Base-by-base conservation (phyloP, 2,888 invertebrate genomes). In the Phalera bucephala region DNA sequence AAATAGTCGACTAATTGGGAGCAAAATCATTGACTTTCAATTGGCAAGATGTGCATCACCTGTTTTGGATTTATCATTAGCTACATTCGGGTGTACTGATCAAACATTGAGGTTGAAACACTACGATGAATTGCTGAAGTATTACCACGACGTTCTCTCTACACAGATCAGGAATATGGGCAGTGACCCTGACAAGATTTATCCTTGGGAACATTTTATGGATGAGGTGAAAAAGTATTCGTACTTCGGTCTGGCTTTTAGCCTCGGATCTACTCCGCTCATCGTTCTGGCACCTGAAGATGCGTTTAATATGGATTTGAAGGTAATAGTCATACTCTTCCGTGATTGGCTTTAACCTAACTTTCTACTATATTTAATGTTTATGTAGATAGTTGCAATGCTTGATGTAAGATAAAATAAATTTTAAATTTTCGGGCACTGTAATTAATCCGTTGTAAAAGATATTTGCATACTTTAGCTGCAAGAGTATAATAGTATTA, bases 1-100 rank as follows among this genome's bases (percentile, higher is more conserved):
- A 0, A 39, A 66, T 7, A 50, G 52, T 0, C 26, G 21, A 1
- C 82, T 87, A 0, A 44, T 73, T 3, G 84, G 86, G 39, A 88
- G 90, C 0, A 91, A 92, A 52, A 84, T 95, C 40, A 92, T 95
- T 20, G 95, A 95, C 61, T 95, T 94, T 54, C 95, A 95, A 68
- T 62, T 95, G 27, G 72, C 93, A 0, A 88, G 92, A 63, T 91
- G 87, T 46, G 88, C 91, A 0, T 90, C 91, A 11, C 91, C 93
- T 0, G 85, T 91, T 0, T 64, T 92, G 1, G 94, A 94, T 60
- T 30, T 94, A 6, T 61, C 85, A 0, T 93, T 94, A 52, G 41
- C 80, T 1, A 70, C 84, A 14, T 86, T 80, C 40, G 84, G 93
- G 0, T 94, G 94, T 50, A 93, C 94, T 0, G 87, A 91, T 12